Conservation (phyloP, 2,113 vertebrate species). For the Turdus rufiventris region DNA sequence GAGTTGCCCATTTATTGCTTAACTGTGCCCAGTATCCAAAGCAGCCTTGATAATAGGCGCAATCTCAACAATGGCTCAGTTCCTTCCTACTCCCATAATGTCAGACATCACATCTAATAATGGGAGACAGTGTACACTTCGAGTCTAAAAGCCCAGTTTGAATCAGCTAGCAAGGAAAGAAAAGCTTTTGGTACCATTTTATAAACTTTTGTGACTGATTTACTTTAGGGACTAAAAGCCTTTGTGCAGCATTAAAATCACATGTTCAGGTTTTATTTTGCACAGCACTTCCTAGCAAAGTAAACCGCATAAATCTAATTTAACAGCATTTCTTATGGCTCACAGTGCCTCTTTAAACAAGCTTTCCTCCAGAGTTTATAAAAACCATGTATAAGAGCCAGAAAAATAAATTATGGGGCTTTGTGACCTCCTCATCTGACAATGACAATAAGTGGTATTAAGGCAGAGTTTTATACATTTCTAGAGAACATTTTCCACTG, state of each 20-base stretch:
- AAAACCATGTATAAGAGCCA: neutral
- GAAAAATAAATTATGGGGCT: neutral
- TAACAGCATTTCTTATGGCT: neutral
- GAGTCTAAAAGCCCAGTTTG: neutral
- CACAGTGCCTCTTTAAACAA: neutral
- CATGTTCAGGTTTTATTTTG: neutral
- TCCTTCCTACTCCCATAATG: neutral
- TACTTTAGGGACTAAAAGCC: neutral
- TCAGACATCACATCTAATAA: neutral
- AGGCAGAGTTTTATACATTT: neutral
- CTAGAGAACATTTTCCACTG: neutral
- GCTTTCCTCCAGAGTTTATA: neutral
- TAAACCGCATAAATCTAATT: neutral
- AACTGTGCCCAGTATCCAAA: neutral
- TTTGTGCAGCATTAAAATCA: neutral
- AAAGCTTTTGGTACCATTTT: neutral
- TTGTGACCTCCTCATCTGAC: neutral
- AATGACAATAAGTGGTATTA: neutral
- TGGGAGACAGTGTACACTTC: neutral
- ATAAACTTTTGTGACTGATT: neutral
- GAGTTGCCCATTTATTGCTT: neutral
- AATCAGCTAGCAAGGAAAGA: neutral
- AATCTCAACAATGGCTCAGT: neutral
- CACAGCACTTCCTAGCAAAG: neutral
- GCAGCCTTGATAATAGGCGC: neutral